Conservation (phyloP, 1,140 invertebrate genomes). For the Glomeris maerens region DNA sequence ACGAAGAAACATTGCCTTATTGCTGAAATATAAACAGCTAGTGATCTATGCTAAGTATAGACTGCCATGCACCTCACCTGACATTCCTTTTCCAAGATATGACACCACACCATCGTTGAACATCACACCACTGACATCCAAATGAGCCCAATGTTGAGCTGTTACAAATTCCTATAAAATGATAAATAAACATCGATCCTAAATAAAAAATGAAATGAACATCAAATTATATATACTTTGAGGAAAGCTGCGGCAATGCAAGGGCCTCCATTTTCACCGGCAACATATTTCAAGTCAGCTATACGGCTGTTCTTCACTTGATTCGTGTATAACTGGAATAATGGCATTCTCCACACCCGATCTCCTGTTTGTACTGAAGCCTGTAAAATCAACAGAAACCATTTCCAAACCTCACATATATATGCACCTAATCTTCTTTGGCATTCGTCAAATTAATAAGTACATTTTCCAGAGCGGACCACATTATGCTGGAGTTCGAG, state of each 20-base stretch:
- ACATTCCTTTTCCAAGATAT: constrained; percentile 46
- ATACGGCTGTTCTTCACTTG: constrained; percentile 47
- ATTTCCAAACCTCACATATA: too few relatives aligned
- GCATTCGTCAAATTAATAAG: too few relatives aligned
- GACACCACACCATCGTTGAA: constrained; percentile 46
- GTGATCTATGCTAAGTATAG: not conserved
- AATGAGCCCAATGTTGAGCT: constrained; percentile 62
- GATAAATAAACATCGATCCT: not conserved
- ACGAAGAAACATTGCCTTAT: not conserved
- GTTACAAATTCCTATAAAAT: constrained; percentile 58
- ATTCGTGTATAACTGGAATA: constrained; percentile 64
- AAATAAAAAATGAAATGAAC: not conserved
- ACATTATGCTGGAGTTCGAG: constrained; percentile 48
- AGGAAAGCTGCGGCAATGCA: constrained; percentile 81
- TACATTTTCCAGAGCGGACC: too few relatives aligned
- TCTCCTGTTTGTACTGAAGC: constrained; percentile 56
- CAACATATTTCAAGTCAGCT: constrained; percentile 69
- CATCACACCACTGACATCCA: constrained; percentile 74
- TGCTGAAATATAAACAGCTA: not conserved
- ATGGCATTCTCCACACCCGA: constrained; percentile 73
- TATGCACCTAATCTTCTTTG: too few relatives aligned
- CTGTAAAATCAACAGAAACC: constrained; percentile 42
- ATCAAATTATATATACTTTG: constrained; percentile 26
- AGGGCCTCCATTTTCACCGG: constrained; percentile 52
- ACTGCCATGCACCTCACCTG: constrained; percentile 25